Evolutionary conservation across 2,888 invertebrate genomes (phyloP).

Genomic region (Harpagoxenus sublaevis): DNA sequence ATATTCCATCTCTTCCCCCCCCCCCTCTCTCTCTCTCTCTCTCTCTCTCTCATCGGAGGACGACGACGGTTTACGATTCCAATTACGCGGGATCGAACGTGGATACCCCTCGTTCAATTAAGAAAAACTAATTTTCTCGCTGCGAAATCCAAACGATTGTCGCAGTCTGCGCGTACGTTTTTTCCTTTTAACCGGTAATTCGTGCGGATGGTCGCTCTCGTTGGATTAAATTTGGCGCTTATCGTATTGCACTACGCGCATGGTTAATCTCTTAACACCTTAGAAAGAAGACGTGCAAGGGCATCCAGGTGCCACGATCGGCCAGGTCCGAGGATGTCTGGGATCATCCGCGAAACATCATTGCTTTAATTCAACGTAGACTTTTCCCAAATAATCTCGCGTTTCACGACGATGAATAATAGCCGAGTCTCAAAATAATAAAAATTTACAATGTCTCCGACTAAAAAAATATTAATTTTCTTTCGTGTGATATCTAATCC

Average conservation of each 20-base stretch:
- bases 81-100: conserved; percentile 73
- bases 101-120: conserved; percentile 80
- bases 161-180: conserved; percentile 56
- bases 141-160: conserved; percentile 65
- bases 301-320: conserved; percentile 49
- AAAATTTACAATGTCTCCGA: background rate
- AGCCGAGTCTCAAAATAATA: background rate
- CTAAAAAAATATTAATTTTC: background rate
- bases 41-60: background rate
- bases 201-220: conserved; percentile 65
- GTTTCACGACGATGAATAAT: background rate
- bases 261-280: conserved; percentile 81
- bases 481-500: background rate
- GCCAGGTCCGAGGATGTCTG: background rate
- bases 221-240: conserved; percentile 83
- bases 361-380: background rate
- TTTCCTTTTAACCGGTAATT: conserved; percentile 71
- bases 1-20: too few relatives aligned
- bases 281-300: conserved; percentile 7
- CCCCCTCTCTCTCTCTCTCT: background rate
- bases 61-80: conserved; percentile 72
- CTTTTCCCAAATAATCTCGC: background rate
- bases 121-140: conserved; percentile 84
- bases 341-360: background rate
- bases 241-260: conserved; percentile 76